A percentile compares a stretch with the other conserved stretches of the same genome.
Evolutionary conservation across 2,888 invertebrate species (phyloP).

Genomic region (Parthenolecanium corni): DNA sequence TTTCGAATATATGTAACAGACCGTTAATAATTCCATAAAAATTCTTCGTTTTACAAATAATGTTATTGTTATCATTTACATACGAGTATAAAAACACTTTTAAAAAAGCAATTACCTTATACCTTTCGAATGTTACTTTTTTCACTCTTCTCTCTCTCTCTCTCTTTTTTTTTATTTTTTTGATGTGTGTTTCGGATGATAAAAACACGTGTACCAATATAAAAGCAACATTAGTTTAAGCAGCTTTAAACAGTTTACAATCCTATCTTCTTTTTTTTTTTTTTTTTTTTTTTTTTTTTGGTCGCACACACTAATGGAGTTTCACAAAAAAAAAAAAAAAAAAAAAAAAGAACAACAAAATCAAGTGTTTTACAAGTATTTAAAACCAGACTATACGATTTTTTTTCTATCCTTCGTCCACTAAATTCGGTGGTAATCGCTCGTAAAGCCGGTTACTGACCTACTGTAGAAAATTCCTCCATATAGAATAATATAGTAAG

Average conservation of each 20-base stretch:
- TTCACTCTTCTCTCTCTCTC: no score
- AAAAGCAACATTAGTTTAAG: constrained; percentile 28
- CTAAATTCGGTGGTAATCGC: constrained; percentile 2
- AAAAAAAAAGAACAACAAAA: not conserved
- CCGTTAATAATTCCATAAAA: constrained; percentile 24
- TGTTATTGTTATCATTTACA: constrained; percentile 27
- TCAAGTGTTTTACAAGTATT: constrained; percentile 25
- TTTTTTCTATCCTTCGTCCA: not conserved
- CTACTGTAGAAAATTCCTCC: constrained; percentile 6
- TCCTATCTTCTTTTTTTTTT: constrained; percentile 18
- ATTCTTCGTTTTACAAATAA: constrained; percentile 26
- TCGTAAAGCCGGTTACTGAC: constrained; percentile 24
- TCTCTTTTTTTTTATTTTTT: not conserved
- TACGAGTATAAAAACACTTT: constrained; percentile 18
- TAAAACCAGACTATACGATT: constrained; percentile 23
- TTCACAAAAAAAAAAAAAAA: not conserved
- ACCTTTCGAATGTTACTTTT: no score
- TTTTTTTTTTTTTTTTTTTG: constrained; percentile 18
- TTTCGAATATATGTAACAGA: constrained; percentile 11
- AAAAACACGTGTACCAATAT: constrained; percentile 26
- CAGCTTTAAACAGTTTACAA: constrained; percentile 26
- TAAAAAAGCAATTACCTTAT: constrained; percentile 24
- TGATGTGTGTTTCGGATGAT: constrained; percentile 20
- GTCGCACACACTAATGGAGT: constrained; percentile 18
- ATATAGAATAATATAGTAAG: no score